phyloP scores from a whole-genome alignment of 1,140 invertebrate genomes.

The Drosophila lowei region DNA sequence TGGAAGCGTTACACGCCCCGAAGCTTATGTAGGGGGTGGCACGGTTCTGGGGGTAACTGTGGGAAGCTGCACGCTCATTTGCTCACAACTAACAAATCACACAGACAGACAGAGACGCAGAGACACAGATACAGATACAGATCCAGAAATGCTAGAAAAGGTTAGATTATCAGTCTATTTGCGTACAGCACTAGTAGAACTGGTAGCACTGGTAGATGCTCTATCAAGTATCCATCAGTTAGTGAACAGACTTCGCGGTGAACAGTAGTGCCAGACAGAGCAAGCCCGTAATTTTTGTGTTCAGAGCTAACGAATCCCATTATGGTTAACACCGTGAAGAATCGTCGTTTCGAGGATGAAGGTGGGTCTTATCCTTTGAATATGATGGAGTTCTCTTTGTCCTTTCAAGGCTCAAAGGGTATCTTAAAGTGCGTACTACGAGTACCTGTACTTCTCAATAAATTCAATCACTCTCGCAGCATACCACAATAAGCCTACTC shows the following conservation, averaged over 20 bases:
- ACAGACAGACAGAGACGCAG: neutral
- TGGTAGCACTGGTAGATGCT: conserved; percentile 36
- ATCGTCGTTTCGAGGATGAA: conserved; percentile 70
- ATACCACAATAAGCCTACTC: no score
- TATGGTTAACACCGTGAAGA: conserved; percentile 54
- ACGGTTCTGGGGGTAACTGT: neutral
- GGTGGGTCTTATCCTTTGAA: conserved; percentile 35
- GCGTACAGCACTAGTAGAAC: conserved; percentile 24
- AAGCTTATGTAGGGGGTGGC: no score
- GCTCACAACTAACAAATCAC: conserved; percentile 33
- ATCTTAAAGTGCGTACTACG: neutral
- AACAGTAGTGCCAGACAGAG: conserved; percentile 35
- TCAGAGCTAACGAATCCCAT: conserved; percentile 1
- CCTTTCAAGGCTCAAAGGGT: neutral
- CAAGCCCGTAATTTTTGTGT: conserved; percentile 9
- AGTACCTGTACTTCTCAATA: no score
- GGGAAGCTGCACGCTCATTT: conserved; percentile 36
- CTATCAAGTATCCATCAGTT: conserved; percentile 62
- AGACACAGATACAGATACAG: conserved; percentile 2
- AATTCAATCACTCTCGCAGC: no score
- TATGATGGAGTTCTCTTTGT: no score
- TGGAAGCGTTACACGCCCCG: neutral
- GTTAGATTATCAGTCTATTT: conserved; percentile 40
- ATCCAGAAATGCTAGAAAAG: conserved; percentile 26
- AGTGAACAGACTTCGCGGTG: conserved; percentile 57